Conservation (phyloP, 2,888 invertebrate species). For the Emmelina monodactyla region DNA sequence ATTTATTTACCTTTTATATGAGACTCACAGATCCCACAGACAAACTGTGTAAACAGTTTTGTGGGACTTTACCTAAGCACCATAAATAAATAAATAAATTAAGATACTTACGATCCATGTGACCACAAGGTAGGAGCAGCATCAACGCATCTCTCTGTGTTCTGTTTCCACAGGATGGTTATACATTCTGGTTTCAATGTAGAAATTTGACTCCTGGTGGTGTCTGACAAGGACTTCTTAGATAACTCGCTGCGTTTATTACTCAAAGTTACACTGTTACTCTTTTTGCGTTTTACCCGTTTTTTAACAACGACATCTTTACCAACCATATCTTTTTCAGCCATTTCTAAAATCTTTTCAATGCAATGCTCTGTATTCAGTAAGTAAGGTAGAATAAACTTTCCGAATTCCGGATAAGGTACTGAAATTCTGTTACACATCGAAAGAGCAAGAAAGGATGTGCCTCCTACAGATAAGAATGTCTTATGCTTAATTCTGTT, state of each 20-base stretch:
- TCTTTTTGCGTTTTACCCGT: slow-evolving; percentile 22
- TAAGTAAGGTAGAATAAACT: slow-evolving; percentile 61
- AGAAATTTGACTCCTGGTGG: background rate
- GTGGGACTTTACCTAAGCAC: too few relatives aligned
- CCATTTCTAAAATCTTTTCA: slow-evolving; percentile 32
- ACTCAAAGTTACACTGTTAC: background rate
- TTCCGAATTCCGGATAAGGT: slow-evolving; percentile 38
- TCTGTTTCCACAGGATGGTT: slow-evolving; percentile 63
- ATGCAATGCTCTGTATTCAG: slow-evolving; percentile 53
- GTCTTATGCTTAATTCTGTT: slow-evolving; percentile 44
- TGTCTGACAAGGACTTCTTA: too few relatives aligned
- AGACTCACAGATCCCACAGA: too few relatives aligned
- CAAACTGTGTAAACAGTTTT: too few relatives aligned
- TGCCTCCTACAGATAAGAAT: slow-evolving; percentile 72
- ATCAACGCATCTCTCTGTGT: slow-evolving; percentile 84
- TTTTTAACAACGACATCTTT: slow-evolving; percentile 24
- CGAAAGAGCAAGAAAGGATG: slow-evolving; percentile 73
- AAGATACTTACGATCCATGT: slow-evolving; percentile 43
- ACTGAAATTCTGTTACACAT: slow-evolving; percentile 67
- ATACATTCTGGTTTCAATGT: slow-evolving; percentile 16
- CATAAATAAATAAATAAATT: too few relatives aligned
- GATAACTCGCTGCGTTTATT: background rate
- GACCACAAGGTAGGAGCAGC: slow-evolving; percentile 71
- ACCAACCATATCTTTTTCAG: slow-evolving; percentile 26
- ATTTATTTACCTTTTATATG: too few relatives aligned